Evolutionary conservation across 2,797 vertebrate species (phyloP).

Genomic region (Borostomias antarcticus): DNA sequence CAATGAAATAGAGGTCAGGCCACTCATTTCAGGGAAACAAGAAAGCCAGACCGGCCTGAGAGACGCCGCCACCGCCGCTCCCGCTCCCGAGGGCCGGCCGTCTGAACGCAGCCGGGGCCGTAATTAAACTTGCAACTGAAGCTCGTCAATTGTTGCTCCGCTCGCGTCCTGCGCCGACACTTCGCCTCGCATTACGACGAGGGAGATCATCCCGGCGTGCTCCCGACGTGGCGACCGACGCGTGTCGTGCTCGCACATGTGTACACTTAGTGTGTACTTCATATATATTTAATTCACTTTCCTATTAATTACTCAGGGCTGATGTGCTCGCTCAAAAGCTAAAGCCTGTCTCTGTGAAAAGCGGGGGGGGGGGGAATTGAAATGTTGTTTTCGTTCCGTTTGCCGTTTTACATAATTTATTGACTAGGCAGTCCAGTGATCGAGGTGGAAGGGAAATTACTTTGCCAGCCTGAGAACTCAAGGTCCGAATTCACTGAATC

Average conservation of each 20-base stretch:
- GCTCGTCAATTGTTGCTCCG: slow-evolving; percentile 51
- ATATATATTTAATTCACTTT: not conserved
- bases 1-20: slow-evolving; percentile 28
- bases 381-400: not conserved
- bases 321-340: not conserved
- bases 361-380: not conserved
- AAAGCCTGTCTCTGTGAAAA: not conserved
- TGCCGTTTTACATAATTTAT: not conserved
- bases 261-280: not conserved
- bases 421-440: not conserved
- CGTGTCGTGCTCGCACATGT: not conserved
- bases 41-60: slow-evolving; percentile 28
- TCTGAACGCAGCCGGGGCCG: slow-evolving; percentile 49
- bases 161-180: slow-evolving; percentile 31
- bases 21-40: slow-evolving; percentile 42
- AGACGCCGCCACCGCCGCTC: too few species aligned
- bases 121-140: slow-evolving; percentile 67
- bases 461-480: not conserved
- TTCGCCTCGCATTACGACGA: slow-evolving; percentile 31
- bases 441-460: not conserved
- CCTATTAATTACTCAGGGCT: not conserved
- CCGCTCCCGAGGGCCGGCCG: slow-evolving; percentile 31
- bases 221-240: not conserved
- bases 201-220: slow-evolving; percentile 36
- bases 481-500: not conserved